phyloP scores from a whole-genome alignment of 2,888 invertebrate genomes.

The Polydrusus tereticollis region DNA sequence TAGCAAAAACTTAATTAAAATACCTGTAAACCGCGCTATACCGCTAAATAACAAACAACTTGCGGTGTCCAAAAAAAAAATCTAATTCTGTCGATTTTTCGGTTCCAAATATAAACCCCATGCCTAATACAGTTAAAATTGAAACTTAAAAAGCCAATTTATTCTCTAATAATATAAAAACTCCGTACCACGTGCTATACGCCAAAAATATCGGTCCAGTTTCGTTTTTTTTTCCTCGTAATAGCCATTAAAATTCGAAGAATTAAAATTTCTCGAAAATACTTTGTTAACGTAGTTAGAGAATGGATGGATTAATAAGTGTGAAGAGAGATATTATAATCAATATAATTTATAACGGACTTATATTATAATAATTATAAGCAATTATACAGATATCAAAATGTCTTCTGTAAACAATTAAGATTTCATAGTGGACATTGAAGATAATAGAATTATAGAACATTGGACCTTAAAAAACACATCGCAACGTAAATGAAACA shows the following conservation, averaged over 20 bases:
- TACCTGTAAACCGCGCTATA: conserved; percentile 34
- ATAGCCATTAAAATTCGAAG: conserved; percentile 23
- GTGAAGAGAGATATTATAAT: conserved; percentile 30
- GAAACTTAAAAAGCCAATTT: conserved; percentile 39
- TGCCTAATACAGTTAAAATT: conserved; percentile 42
- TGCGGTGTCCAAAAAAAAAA: conserved; percentile 21
- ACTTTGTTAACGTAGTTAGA: conserved; percentile 20
- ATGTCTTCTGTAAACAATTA: background rate
- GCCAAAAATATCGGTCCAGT: conserved; percentile 33
- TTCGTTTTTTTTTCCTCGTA: conserved; percentile 3
- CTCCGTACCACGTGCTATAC: conserved; percentile 38
- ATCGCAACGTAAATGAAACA: no score
- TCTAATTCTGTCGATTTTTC: conserved; percentile 39
- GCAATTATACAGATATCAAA: conserved; percentile 7
- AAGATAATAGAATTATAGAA: no score
- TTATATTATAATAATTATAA: background rate
- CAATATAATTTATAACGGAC: conserved; percentile 36
- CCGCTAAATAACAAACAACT: conserved; percentile 37
- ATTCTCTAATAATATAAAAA: conserved; percentile 42
- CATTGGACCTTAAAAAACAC: no score
- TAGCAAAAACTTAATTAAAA: conserved; percentile 30
- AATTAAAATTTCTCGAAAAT: conserved; percentile 30
- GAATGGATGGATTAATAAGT: conserved; percentile 29
- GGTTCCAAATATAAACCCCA: conserved; percentile 20
- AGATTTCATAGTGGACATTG: background rate